Evolutionary conservation across 2,888 invertebrate genomes (phyloP).

Genomic region (Orchestes rusci): DNA sequence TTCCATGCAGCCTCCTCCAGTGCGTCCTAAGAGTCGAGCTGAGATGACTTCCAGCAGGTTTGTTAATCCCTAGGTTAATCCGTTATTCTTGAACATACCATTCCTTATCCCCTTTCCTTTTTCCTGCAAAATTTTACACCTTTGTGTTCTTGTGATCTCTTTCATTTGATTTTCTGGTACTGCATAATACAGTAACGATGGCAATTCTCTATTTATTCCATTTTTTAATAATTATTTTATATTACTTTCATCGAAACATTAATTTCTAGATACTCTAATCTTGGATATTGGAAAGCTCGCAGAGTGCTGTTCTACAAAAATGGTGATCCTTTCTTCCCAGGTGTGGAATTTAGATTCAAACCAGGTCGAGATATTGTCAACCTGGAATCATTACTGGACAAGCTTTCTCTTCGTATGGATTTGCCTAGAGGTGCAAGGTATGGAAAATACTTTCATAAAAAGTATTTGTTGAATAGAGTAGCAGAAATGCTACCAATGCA

Average conservation of each 20-base stretch:
- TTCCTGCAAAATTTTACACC: too few relatives aligned
- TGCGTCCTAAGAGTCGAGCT: constrained; percentile 47
- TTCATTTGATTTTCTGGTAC: too few relatives aligned
- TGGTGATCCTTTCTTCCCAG: constrained; percentile 88
- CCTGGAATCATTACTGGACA: constrained; percentile 77
- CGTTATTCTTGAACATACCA: not conserved
- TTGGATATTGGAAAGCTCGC: constrained; percentile 81
- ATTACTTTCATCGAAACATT: too few relatives aligned
- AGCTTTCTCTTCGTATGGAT: constrained; percentile 80
- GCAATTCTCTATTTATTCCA: too few relatives aligned
- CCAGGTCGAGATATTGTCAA: constrained; percentile 83
- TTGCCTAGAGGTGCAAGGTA: constrained; percentile 70
- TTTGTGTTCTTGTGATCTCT: too few relatives aligned
- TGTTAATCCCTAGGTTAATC: too few relatives aligned
- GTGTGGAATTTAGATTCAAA: constrained; percentile 79
- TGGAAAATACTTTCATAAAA: not conserved
- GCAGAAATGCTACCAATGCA: too few relatives aligned
- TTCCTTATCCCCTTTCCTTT: too few relatives aligned
- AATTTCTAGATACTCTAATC: constrained; percentile 45
- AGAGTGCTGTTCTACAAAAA: constrained; percentile 87
- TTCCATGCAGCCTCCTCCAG: constrained; percentile 51
- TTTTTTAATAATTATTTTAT: too few relatives aligned
- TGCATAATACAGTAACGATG: too few relatives aligned
- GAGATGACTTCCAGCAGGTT: constrained; percentile 55
- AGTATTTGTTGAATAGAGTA: too few relatives aligned